phyloP scores from a whole-genome alignment of 2,888 invertebrate species.

The Ferrisia virgata region DNA sequence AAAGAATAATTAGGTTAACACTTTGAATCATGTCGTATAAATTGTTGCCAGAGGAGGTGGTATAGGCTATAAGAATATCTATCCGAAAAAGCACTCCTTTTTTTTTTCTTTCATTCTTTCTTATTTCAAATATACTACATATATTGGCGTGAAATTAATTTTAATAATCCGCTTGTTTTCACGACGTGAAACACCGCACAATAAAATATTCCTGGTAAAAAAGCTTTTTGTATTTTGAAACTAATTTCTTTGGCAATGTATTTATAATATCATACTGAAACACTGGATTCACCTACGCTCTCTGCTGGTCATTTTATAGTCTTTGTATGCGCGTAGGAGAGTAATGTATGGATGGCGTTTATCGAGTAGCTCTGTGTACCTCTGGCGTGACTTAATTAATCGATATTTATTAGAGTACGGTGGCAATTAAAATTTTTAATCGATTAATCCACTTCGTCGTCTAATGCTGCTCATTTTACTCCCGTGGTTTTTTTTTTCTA shows the following conservation, averaged over 20 bases:
- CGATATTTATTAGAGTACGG: background rate
- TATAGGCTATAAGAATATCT: background rate
- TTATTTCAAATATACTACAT: too few relatives aligned
- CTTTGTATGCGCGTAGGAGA: background rate
- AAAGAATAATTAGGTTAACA: constrained; percentile 28
- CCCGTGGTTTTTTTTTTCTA: background rate
- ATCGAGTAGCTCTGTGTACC: background rate
- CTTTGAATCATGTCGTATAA: constrained; percentile 25
- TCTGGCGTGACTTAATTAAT: constrained; percentile 28
- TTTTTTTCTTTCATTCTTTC: too few relatives aligned
- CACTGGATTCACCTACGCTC: background rate
- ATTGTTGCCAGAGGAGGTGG: background rate
- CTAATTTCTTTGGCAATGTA: constrained; percentile 21
- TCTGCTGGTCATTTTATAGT: constrained; percentile 17
- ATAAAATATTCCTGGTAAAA: constrained; percentile 8
- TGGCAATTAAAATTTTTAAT: constrained; percentile 16
- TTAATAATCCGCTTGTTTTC: constrained; percentile 28
- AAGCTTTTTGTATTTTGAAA: constrained; percentile 3
- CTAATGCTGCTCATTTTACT: background rate
- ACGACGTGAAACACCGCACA: constrained; percentile 18
- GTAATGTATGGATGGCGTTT: background rate
- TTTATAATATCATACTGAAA: background rate
- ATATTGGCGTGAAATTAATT: constrained; percentile 25
- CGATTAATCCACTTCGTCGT: background rate
- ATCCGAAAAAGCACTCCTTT: constrained; percentile 21